Conservation (phyloP, 1,140 invertebrate genomes). For the Pomacea maculata region DNA sequence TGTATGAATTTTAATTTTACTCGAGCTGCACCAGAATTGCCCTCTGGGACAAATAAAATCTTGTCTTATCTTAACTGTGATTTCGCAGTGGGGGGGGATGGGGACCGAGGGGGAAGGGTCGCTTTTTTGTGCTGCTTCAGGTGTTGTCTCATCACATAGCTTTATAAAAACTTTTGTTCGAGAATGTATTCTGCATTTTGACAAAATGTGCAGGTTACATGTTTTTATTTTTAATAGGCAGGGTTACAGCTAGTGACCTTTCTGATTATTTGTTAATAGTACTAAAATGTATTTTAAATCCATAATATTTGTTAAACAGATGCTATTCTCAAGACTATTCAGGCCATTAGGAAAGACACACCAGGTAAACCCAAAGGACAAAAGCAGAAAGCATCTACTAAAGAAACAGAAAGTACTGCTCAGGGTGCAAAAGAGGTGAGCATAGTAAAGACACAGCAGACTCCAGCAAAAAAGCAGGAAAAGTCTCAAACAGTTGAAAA, state of each 20-base stretch:
- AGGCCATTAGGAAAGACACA: constrained; percentile 11
- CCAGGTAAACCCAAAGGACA: background rate
- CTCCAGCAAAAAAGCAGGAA: too few relatives aligned
- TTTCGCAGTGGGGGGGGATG: too few relatives aligned
- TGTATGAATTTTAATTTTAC: too few relatives aligned
- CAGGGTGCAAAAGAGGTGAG: too few relatives aligned
- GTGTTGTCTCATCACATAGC: background rate
- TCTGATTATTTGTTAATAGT: background rate
- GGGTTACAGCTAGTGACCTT: background rate
- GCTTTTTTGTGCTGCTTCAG: too few relatives aligned
- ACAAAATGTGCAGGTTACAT: background rate
- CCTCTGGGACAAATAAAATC: too few relatives aligned
- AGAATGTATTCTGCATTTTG: background rate
- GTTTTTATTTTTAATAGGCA: background rate
- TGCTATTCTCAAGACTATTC: constrained; percentile 11
- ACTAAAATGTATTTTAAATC: background rate
- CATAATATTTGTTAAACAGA: background rate
- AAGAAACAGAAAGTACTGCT: background rate
- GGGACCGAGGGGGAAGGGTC: too few relatives aligned
- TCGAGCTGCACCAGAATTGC: too few relatives aligned
- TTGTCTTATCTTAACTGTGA: too few relatives aligned
- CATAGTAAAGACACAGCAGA: too few relatives aligned
- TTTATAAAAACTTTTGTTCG: background rate
- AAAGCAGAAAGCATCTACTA: background rate
- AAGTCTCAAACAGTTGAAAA: too few relatives aligned